phyloP scores from a whole-genome alignment of 2,888 invertebrate species.

The Euproctis similis region DNA sequence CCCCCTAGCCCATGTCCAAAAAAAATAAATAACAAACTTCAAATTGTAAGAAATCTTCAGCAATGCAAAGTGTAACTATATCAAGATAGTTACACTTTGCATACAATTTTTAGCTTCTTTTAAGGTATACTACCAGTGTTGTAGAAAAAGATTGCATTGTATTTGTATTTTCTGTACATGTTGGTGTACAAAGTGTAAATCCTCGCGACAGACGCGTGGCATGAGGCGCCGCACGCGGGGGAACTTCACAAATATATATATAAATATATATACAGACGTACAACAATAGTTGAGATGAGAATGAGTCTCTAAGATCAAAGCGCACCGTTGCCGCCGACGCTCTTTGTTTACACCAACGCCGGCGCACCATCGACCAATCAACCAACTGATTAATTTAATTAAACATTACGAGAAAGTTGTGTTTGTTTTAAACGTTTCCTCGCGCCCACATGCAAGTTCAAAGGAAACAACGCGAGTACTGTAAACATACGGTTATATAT shows the following conservation, averaged over 20 bases:
- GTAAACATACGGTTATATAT: slow-evolving; percentile 62
- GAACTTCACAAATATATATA: slow-evolving; percentile 37
- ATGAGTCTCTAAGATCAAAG: slow-evolving; percentile 64
- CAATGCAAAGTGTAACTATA: no score
- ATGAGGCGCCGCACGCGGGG: slow-evolving; percentile 31
- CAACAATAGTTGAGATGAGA: slow-evolving; percentile 53
- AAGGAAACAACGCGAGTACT: slow-evolving; percentile 64
- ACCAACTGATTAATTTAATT: slow-evolving; percentile 76
- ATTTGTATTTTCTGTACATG: no score
- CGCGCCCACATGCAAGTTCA: slow-evolving; percentile 74
- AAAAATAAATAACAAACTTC: no score
- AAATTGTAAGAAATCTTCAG: no score
- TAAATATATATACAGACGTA: no score
- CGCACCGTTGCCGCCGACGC: slow-evolving; percentile 40
- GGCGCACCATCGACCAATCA: slow-evolving; percentile 72
- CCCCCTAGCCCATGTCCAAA: no score
- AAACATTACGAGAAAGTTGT: slow-evolving; percentile 76
- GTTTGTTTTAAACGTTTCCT: slow-evolving; percentile 73
- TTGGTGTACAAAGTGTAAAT: neutral
- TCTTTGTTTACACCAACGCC: slow-evolving; percentile 66
- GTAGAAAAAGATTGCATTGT: no score
- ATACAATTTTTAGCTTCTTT: no score
- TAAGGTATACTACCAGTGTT: no score
- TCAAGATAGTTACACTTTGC: no score
- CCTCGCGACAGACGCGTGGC: slow-evolving; percentile 9